phyloP scores from a whole-genome alignment of 2,797 vertebrate genomes.

The Anguilla megastoma region DNA sequence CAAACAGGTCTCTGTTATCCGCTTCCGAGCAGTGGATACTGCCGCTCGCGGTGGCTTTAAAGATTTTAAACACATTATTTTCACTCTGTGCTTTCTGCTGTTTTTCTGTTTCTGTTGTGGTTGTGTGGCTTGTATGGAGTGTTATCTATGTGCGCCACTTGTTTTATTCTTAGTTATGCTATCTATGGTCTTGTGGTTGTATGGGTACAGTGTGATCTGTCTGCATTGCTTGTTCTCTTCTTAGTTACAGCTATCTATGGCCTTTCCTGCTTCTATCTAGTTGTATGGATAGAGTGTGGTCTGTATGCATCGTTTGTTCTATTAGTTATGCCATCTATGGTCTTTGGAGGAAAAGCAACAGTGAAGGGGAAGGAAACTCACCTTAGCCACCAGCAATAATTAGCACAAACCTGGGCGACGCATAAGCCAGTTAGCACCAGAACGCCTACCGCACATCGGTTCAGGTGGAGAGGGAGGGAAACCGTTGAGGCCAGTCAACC shows the following conservation, averaged over 20 bases:
- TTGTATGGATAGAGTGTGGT: not conserved
- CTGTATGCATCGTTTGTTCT: too few relatives aligned
- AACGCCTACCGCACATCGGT: not conserved
- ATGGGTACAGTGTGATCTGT: not conserved
- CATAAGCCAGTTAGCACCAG: not conserved
- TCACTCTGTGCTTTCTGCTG: not conserved
- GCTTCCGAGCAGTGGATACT: not conserved
- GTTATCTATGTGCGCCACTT: too few relatives aligned
- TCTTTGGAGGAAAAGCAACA: not conserved
- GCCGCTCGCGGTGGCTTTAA: not conserved
- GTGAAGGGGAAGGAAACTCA: not conserved
- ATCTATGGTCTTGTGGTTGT: not conserved
- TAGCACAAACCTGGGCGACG: not conserved
- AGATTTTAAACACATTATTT: not conserved
- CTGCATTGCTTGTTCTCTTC: too few relatives aligned
- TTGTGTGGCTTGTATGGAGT: not conserved
- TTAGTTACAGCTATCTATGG: not conserved
- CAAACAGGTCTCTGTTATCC: not conserved
- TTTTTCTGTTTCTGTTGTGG: not conserved
- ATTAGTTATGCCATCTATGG: too few relatives aligned
- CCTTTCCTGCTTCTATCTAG: too few relatives aligned
- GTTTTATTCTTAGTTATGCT: too few relatives aligned
- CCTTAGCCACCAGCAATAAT: not conserved
- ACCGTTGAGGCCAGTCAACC: not conserved
- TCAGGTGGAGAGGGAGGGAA: not conserved